Evolutionary conservation across 2,113 vertebrate species (phyloP).

Genomic region (Neoarius graeffei): DNA sequence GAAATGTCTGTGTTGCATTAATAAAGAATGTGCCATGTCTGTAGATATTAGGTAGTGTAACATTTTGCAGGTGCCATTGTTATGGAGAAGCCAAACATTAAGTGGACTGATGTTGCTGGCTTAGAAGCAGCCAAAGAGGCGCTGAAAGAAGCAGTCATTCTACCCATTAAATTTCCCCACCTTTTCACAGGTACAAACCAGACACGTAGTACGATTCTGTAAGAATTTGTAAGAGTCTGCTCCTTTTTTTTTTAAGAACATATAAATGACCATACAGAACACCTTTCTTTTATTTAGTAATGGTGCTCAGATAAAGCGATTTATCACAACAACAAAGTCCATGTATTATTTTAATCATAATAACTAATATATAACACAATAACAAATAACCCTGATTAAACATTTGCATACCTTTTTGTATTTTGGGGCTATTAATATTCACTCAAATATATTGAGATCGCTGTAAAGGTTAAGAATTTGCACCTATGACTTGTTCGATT

Average conservation of each 20-base stretch:
- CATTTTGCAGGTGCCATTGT: constrained; percentile 84
- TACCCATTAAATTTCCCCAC: constrained; percentile 97
- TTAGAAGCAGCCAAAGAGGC: constrained; percentile 96
- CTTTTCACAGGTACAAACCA: constrained; percentile 85
- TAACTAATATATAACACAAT: background rate
- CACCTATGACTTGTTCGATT: background rate
- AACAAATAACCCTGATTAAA: background rate
- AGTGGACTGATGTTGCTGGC: constrained; percentile 93
- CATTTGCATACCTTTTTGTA: background rate
- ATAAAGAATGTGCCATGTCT: background rate
- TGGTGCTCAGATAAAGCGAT: background rate
- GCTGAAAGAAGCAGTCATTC: constrained; percentile 94
- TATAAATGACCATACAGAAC: background rate
- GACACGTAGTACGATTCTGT: background rate
- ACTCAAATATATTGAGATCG: background rate
- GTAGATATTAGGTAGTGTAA: background rate
- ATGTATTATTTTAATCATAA: background rate
- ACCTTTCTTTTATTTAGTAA: background rate
- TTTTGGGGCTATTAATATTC: background rate
- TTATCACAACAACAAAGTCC: background rate
- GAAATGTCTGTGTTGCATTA: background rate
- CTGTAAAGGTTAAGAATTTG: background rate
- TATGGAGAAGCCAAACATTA: constrained; percentile 96
- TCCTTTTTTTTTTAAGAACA: background rate
- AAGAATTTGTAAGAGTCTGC: background rate